These are phyloP conservation scores for Maconellicoccus hirsutus DNA, from an alignment of 1,140 invertebrate genomes.

Conservation along the genomic window DNA sequence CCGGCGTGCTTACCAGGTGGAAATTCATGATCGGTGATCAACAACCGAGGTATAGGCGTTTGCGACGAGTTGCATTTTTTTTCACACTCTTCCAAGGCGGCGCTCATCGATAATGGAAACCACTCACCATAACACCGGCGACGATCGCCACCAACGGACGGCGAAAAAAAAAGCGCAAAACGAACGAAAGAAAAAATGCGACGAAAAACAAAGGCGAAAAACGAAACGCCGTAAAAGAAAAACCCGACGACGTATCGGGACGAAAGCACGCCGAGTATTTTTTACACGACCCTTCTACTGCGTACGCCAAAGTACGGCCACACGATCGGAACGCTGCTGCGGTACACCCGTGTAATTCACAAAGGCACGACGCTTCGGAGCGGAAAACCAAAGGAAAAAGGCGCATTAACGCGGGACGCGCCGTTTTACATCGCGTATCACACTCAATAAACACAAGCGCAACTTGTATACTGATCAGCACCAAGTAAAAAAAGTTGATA, in stretches of 20 bases:
- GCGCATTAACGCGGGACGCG: conserved; percentile 6
- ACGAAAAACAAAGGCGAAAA: too few species aligned
- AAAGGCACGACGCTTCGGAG: background rate
- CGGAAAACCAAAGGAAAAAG: background rate
- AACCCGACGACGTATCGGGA: too few species aligned
- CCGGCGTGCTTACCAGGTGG: background rate
- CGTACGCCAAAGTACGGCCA: too few species aligned
- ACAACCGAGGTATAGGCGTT: background rate
- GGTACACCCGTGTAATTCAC: background rate
- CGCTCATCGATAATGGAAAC: background rate
- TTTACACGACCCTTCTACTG: too few species aligned
- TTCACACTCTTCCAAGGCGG: background rate
- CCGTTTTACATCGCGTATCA: conserved; percentile 7
- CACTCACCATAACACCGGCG: too few species aligned
- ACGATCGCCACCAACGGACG: too few species aligned
- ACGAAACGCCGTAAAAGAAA: too few species aligned
- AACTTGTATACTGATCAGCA: conserved; percentile 8
- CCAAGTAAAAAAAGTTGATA: conserved; percentile 9
- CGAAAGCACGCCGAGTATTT: too few species aligned
- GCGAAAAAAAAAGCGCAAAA: too few species aligned
- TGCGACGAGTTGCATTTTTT: background rate
- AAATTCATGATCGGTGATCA: background rate
- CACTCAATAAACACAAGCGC: conserved; percentile 7
- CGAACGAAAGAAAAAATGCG: background rate
- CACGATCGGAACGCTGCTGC: too few species aligned